Conservation (phyloP, 2,888 invertebrate species). For the Ophion slaviceki region DNA sequence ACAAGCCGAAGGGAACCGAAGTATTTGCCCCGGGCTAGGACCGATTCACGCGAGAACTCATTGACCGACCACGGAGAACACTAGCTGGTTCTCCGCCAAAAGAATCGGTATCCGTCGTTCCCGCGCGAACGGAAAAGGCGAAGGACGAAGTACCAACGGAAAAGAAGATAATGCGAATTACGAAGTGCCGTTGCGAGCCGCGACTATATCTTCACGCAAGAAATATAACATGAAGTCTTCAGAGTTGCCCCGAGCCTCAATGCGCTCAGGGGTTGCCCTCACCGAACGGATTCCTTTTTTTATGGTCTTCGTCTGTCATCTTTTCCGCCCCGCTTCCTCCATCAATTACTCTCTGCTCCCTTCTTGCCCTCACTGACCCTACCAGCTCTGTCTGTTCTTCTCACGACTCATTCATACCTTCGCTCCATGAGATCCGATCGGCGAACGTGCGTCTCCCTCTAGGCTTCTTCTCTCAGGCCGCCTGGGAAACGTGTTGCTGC, state of each 20-base stretch:
- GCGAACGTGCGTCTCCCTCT: constrained; percentile 58
- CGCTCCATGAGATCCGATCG: constrained; percentile 77
- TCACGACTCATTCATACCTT: constrained; percentile 81
- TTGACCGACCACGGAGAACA: constrained; percentile 65
- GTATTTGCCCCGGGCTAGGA: constrained; percentile 66
- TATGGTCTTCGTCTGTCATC: constrained; percentile 32
- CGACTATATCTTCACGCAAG: constrained; percentile 19
- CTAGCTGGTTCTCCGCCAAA: constrained; percentile 65
- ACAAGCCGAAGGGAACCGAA: constrained; percentile 70
- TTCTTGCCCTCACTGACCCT: constrained; percentile 28
- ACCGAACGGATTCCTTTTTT: constrained; percentile 68
- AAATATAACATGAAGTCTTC: not conserved
- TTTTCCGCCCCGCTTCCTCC: constrained; percentile 3
- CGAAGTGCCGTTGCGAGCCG: constrained; percentile 7
- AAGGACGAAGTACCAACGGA: constrained; percentile 21
- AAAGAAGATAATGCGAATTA: constrained; percentile 21
- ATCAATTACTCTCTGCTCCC: constrained; percentile 14
- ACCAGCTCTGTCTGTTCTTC: constrained; percentile 70
- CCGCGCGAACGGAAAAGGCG: constrained; percentile 28
- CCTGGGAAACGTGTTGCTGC: constrained; percentile 54
- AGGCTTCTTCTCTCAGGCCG: constrained; percentile 15
- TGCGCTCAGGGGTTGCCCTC: constrained; percentile 41
- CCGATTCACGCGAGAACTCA: constrained; percentile 66
- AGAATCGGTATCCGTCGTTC: constrained; percentile 46
- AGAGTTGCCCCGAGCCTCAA: no score